Evolutionary conservation across 2,113 vertebrate species (phyloP).

Genomic region (Tringa solitaria): DNA sequence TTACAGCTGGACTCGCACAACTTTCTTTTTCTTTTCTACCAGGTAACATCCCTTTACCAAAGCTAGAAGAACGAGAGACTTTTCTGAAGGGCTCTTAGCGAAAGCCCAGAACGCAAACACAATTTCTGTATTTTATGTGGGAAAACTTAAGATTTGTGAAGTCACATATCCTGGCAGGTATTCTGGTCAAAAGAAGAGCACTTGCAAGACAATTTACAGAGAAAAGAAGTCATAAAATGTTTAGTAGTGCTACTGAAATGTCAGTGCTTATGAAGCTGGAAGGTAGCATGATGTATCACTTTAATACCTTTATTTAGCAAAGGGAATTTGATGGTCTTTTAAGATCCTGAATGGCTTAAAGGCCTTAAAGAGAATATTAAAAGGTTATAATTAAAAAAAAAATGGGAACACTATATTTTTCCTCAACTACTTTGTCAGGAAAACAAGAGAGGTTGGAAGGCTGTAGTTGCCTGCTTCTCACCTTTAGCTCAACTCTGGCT

Average conservation of each 20-base stretch:
- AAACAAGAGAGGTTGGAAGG: neutral
- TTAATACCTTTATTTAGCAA: neutral
- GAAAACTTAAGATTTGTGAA: neutral
- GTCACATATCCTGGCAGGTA: neutral
- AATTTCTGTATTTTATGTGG: neutral
- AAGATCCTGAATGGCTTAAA: neutral
- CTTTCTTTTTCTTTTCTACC: conserved; percentile 39
- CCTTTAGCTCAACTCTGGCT: neutral
- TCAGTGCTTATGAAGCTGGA: neutral
- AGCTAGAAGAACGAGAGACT: conserved; percentile 66
- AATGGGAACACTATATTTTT: neutral
- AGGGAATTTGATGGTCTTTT: neutral
- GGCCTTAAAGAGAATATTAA: neutral
- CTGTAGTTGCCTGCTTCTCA: neutral
- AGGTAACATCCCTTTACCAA: conserved; percentile 91
- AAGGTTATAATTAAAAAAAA: neutral
- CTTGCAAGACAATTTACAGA: neutral
- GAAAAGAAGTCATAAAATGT: neutral
- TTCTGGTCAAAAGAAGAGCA: neutral
- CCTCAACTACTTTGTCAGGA: neutral
- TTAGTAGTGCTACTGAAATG: neutral
- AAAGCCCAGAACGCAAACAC: neutral
- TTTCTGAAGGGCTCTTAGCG: neutral
- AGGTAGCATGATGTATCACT: neutral
- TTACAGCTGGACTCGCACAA: neutral